Evolutionary conservation across 2,113 vertebrate species (phyloP), one percentile per base, ranked within the genome.

Genomic region (Rallus limicola): DNA sequence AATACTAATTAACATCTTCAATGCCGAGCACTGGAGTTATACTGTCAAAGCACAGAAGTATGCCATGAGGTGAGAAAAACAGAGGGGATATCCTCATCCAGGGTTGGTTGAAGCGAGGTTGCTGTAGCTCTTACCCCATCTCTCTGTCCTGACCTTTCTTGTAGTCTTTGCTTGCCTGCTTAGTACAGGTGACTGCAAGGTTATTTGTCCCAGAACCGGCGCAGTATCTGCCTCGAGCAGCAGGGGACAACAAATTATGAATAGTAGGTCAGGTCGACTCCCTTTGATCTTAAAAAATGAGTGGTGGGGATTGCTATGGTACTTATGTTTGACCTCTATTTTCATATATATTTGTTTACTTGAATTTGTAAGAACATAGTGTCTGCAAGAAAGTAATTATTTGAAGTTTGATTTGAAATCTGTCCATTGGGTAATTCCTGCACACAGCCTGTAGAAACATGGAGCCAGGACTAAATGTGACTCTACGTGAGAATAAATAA

Each of bases 21-120:
- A 25, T 38, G 8, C 26, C 65, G 53, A 29, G 34, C 0, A 0
- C 69, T 34, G 29, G 16, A 71, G n/a, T 40, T 0, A 0, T 86
- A 25, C 31, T 59, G 11, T 48, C 14, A 11, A 31, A 52, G 25
- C 50, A 4, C 28, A 16, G 23, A 24, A 3, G 25, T 13, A 8
- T 3, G 23, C 53, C 3, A 0, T 17, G 31, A 52, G 38, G 26
- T 8, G 23, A 60, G 48, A 59, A 31, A 72, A 72, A 20, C 16
- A 7, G 34, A 34, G 10, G 24, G 8, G 2, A 16, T 71, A 17
- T 24, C 36, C 31, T 11, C 7, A 9, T 24, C 29, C 53, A 33
- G 16, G 4, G 4, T 4, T 65, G 20, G 36, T 16, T 85, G 12
- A 40, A 52, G 29, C 10, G 18, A 53, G 36, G 21, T 40, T 42